These are phyloP conservation scores for Drosophila mayaguana DNA, from an alignment of 2,888 invertebrate genomes.

Conservation along the genomic window DNA sequence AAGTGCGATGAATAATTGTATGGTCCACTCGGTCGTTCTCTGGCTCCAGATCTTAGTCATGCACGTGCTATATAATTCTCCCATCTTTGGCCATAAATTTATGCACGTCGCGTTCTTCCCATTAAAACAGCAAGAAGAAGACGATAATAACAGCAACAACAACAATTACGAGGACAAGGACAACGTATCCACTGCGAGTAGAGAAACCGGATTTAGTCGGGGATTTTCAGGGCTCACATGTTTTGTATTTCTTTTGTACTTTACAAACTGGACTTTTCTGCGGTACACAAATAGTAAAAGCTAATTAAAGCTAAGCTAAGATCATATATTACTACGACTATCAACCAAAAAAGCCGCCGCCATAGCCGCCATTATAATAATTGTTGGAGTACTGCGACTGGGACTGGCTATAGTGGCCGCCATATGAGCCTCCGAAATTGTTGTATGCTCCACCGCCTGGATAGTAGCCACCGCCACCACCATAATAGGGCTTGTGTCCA, in stretches of 20 bases:
- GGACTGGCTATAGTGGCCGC: conserved; percentile 72
- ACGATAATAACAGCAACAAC: conserved; percentile 9
- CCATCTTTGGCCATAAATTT: conserved; percentile 62
- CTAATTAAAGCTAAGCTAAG: conserved; percentile 39
- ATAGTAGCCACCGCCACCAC: conserved; percentile 59
- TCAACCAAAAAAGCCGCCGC: conserved; percentile 66
- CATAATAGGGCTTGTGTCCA: conserved; percentile 58
- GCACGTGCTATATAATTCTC: conserved; percentile 54
- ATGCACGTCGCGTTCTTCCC: conserved; percentile 68
- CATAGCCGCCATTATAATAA: conserved; percentile 72
- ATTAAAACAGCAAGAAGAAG: conserved; percentile 54
- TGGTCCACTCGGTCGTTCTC: conserved; percentile 1
- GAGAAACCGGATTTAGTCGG: conserved; percentile 68
- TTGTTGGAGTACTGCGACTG: conserved; percentile 74
- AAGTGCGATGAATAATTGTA: conserved; percentile 43
- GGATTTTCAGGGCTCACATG: conserved; percentile 26
- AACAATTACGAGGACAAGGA: conserved; percentile 53
- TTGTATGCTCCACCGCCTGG: conserved; percentile 63
- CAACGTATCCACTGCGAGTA: conserved; percentile 41
- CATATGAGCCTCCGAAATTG: conserved; percentile 72
- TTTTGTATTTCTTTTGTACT: conserved; percentile 24
- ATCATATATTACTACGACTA: conserved; percentile 37
- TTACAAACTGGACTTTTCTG: conserved; percentile 29
- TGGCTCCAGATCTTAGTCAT: conserved; percentile 54
- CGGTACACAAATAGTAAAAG: conserved; percentile 45